phyloP scores from a whole-genome alignment of 2,113 vertebrate species.

The Dromiciops gliroides region DNA sequence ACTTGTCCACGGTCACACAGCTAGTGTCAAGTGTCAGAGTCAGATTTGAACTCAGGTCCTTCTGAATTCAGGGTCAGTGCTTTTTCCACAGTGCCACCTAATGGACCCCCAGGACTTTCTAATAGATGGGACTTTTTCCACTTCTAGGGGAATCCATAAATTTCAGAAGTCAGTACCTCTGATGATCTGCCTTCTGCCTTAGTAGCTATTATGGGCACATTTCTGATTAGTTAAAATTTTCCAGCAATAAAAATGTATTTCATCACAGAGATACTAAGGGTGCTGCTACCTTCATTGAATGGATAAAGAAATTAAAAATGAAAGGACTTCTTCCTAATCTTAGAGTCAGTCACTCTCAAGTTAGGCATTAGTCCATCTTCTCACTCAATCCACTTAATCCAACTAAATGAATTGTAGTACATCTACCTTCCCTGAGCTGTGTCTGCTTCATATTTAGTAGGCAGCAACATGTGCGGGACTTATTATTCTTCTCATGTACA shows the following conservation, averaged over 20 bases:
- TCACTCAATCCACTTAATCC: not conserved
- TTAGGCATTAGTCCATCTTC: not conserved
- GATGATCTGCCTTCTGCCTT: not conserved
- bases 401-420: not conserved
- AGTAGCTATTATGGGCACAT: not conserved
- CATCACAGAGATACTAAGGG: not conserved
- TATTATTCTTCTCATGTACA: not conserved
- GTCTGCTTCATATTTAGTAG: not conserved
- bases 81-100: too few species aligned
- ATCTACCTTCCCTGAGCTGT: not conserved
- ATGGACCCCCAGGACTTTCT: not conserved
- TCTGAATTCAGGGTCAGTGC: too few species aligned
- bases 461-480: not conserved
- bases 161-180: not conserved
- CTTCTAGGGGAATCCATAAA: not conserved
- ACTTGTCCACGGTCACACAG: too few species aligned
- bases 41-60: too few species aligned
- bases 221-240: not conserved
- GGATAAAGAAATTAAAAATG: not conserved
- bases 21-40: too few species aligned
- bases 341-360: not conserved
- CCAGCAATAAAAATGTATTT: too few species aligned
- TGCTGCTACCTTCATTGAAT: not conserved
- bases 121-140: not conserved
- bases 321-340: not conserved